Conservation (phyloP, 2,888 invertebrate genomes). For the Ditula angustiorana region DNA sequence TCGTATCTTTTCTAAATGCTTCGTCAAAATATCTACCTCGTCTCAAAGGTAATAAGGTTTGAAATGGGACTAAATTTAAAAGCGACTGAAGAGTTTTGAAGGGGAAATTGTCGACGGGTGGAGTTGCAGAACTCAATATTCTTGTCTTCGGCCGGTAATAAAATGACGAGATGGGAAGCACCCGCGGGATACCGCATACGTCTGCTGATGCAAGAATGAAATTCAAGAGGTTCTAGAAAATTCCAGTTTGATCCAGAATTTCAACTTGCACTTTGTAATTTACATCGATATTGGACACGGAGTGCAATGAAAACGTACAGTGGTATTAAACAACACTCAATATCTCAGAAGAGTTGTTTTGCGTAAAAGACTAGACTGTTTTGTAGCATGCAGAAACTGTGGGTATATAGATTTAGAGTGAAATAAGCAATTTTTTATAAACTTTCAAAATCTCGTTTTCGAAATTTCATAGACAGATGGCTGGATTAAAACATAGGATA, state of each 20-base stretch:
- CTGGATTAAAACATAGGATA: too few species aligned
- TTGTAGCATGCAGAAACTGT: too few species aligned
- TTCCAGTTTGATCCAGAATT: background rate
- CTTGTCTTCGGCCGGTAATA: slow-evolving; percentile 22
- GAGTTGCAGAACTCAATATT: slow-evolving; percentile 31
- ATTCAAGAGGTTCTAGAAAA: background rate
- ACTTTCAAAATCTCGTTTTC: too few species aligned
- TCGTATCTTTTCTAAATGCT: background rate
- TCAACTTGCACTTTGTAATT: background rate
- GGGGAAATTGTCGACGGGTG: background rate
- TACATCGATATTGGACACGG: background rate
- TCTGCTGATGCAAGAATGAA: background rate
- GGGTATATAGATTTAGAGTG: too few species aligned
- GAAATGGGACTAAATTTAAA: background rate
- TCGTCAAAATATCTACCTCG: background rate
- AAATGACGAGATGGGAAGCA: background rate
- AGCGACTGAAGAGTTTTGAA: background rate
- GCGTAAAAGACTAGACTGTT: too few species aligned
- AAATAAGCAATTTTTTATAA: too few species aligned
- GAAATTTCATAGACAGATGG: too few species aligned
- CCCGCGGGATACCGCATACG: slow-evolving; percentile 14
- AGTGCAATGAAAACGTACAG: background rate
- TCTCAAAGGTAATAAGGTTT: background rate
- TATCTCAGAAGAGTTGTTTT: too few species aligned
- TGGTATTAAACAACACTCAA: too few species aligned